Base-by-base conservation (phyloP, 1,140 invertebrate species). In the Lepidostoma basale region DNA sequence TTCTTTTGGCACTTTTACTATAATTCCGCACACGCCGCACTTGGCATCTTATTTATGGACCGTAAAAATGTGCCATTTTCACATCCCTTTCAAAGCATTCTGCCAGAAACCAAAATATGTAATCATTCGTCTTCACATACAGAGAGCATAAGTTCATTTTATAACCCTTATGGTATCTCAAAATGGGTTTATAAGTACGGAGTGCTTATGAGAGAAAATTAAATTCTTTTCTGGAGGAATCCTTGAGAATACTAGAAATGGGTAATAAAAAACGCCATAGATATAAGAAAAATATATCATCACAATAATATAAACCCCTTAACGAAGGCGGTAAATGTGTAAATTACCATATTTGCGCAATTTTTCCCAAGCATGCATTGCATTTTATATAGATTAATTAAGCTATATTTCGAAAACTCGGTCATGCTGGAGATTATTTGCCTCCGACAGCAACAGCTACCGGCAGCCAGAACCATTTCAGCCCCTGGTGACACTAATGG, bases 31-130 rank as follows among this genome's bases (percentile, higher is more conserved):
- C 14, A 18, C 42, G 42, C 22, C 14, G 14, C 14, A 45, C 42
- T 45, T 45, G 10, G 22, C 42, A n/a, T n/a, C n/a, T n/a, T n/a
- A n/a, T 45, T 45, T 45, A 45, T 18, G 14, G 14, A 3, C 14
- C 8, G 42, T 45, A 45, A 20, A 45, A 45, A 36, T 6, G 42
- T 45, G 42, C 42, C 42, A 45, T 45, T 45, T 45, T 20, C 42
- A 20, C 42, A 45, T 45, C 42, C 16, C 14, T 9, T 20, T 45
- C 18, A 9, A 20, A 4, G 14, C 14, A 20, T n/a, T 18, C 16
- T 45, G 22, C 42, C 42, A 45, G 22, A 45, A 16, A 36, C 5
- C n/a, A n/a, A n/a, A n/a, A n/a, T n/a, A n/a, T n/a, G n/a, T n/a
- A n/a, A n/a, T 2, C 33, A 6, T 36, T 6, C 5, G 9, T 36